These are phyloP conservation scores for Agrilus cyanescens DNA, from an alignment of 2,888 invertebrate species.

Conservation along the genomic window DNA sequence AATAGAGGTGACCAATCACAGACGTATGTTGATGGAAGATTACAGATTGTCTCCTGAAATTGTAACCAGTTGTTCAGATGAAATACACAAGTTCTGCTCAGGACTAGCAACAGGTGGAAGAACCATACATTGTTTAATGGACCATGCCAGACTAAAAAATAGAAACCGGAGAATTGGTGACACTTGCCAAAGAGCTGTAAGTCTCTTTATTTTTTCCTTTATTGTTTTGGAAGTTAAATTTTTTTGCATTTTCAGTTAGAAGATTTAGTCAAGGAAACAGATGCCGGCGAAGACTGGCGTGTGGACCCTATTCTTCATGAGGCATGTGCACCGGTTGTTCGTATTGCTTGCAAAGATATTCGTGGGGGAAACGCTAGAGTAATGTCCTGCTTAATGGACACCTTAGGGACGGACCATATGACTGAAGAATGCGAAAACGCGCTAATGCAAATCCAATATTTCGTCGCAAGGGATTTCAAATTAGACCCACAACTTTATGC, in stretches of 20 bases:
- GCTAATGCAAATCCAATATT: constrained; percentile 92
- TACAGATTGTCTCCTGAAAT: constrained; percentile 89
- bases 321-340: constrained; percentile 78
- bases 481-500: constrained; percentile 81
- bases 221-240: background rate
- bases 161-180: constrained; percentile 53
- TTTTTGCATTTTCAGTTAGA: constrained; percentile 47
- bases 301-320: constrained; percentile 83
- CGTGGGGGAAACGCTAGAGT: constrained; percentile 69
- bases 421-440: constrained; percentile 80
- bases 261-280: constrained; percentile 69
- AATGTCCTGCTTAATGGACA: constrained; percentile 89
- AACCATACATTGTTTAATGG: constrained; percentile 94
- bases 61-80: constrained; percentile 73
- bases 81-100: constrained; percentile 66
- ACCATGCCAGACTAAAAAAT: constrained; percentile 60
- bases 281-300: constrained; percentile 91
- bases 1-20: constrained; percentile 81
- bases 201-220: constrained; percentile 17
- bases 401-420: constrained; percentile 76
- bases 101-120: constrained; percentile 69
- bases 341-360: constrained; percentile 60
- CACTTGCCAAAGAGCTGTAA: constrained; percentile 62
- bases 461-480: constrained; percentile 89
- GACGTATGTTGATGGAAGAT: constrained; percentile 85